Conservation (phyloP, 92 coral and sea anemone species). For the Epizoanthus illoricatus region DNA sequence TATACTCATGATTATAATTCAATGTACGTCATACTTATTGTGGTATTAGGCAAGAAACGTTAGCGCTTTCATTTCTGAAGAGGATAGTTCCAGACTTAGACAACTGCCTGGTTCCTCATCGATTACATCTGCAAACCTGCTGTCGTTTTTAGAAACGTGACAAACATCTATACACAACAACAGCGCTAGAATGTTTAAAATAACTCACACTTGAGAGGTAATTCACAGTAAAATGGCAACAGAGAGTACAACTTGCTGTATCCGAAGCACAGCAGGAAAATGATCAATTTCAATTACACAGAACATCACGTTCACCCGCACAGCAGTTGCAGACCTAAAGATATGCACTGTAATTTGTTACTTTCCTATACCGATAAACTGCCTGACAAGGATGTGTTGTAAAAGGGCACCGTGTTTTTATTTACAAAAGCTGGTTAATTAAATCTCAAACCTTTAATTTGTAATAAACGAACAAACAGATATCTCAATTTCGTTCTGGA, state of each 20-base stretch:
- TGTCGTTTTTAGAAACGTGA: not conserved
- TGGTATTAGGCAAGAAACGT: no score
- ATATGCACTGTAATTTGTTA: not conserved
- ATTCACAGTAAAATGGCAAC: not conserved
- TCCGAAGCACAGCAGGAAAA: slow-evolving; percentile 20
- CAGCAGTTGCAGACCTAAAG: not conserved
- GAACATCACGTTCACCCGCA: not conserved
- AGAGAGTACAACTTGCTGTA: not conserved
- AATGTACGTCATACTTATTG: no score
- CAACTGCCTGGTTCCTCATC: not conserved
- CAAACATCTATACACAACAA: not conserved
- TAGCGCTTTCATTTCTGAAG: no score
- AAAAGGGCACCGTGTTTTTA: no score
- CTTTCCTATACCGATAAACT: not conserved
- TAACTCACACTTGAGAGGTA: not conserved
- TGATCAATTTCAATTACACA: not conserved
- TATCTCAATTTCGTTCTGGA: not conserved
- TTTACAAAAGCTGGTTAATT: no score
- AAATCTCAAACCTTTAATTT: not conserved
- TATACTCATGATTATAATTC: no score
- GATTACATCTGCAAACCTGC: not conserved
- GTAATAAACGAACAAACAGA: not conserved
- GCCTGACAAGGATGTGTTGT: no score
- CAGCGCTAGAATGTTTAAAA: not conserved
- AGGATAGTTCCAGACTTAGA: not conserved